A percentile compares a stretch with the other conserved stretches of the same genome.
These are phyloP conservation scores for Spongilla lacustris DNA, from an alignment of 37 sponge, comb jelly and placozoan species.

Conservation along the genomic window DNA sequence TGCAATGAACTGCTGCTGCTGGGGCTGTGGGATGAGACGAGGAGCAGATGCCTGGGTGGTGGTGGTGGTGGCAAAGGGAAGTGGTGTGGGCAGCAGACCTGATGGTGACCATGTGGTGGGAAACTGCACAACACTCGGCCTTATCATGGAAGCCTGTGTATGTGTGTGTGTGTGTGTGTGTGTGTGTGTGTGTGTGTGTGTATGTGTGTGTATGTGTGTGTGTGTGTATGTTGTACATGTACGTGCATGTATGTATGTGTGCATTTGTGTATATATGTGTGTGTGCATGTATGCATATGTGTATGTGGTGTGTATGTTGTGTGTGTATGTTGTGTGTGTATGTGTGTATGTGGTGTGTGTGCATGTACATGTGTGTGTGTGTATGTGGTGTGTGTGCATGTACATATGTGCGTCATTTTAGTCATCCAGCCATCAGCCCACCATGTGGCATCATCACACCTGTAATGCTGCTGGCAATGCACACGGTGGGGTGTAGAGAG, in stretches of 20 bases:
- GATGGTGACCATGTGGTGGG: background rate
- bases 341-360: no score
- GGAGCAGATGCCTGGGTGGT: background rate
- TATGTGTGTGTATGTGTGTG: background rate
- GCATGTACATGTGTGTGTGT: no score
- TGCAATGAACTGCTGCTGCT: background rate
- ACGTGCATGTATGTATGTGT: background rate
- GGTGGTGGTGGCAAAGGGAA: background rate
- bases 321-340: no score
- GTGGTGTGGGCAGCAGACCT: background rate
- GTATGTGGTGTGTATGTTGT: no score
- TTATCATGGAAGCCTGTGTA: background rate
- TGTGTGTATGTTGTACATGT: background rate
- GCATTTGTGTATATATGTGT: background rate
- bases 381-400: no score
- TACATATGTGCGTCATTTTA: no score
- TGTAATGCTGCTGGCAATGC: background rate
- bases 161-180: background rate
- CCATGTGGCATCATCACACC: background rate
- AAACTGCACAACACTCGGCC: background rate
- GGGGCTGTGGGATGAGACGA: background rate
- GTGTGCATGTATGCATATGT: background rate
- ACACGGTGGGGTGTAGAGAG: background rate
- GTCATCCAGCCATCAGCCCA: background rate
- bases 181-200: background rate